Evolutionary conservation across 2,888 invertebrate genomes (phyloP).

Genomic region (Gonocerus acuteangulatus): DNA sequence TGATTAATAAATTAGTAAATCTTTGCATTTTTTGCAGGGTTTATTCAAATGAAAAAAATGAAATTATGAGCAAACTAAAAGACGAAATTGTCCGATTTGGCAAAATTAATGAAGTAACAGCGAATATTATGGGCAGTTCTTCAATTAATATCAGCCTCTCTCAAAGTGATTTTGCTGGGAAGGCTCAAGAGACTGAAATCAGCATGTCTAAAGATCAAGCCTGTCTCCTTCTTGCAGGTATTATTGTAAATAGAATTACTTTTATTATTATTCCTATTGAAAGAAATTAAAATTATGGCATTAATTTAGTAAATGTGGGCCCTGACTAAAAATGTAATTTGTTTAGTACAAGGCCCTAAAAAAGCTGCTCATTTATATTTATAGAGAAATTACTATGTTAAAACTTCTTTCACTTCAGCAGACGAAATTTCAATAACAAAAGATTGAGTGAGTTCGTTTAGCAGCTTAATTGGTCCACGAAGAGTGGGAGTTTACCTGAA

Average conservation of each 20-base stretch:
- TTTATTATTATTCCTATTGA: background rate
- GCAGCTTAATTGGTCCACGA: too few species aligned
- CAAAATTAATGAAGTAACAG: background rate
- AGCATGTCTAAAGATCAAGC: constrained; percentile 6
- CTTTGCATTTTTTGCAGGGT: background rate
- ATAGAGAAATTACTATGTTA: too few species aligned
- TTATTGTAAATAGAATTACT: background rate
- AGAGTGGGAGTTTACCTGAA: too few species aligned
- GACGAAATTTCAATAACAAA: too few species aligned
- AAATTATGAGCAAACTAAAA: constrained; percentile 5
- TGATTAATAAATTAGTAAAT: too few species aligned
- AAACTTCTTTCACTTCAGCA: too few species aligned
- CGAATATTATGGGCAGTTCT: background rate
- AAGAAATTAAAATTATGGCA: too few species aligned
- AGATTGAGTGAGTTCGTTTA: too few species aligned
- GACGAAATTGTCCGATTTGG: constrained; percentile 6
- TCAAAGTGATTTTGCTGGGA: background rate
- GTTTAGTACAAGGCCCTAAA: too few species aligned
- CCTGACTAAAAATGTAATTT: too few species aligned
- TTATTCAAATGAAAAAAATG: constrained; percentile 8
- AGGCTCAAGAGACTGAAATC: background rate
- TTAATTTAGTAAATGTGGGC: too few species aligned
- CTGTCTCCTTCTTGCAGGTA: constrained; percentile 1
- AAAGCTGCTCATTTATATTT: too few species aligned
- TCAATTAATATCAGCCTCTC: background rate